Evolutionary conservation across 2,113 vertebrate genomes (phyloP).

Genomic region (Rynchops niger): DNA sequence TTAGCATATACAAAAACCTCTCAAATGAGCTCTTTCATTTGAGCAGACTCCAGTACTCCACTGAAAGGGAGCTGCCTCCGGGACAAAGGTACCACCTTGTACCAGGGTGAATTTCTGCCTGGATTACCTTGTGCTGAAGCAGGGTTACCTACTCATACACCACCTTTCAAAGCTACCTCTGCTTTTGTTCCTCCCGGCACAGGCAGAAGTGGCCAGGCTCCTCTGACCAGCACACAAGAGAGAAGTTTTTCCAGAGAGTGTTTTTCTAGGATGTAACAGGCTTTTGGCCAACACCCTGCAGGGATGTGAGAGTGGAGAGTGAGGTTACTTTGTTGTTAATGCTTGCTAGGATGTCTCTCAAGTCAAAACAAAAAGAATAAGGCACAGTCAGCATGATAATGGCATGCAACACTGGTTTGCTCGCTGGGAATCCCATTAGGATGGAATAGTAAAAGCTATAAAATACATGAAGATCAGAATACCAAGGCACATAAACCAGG

Average conservation of each 20-base stretch:
- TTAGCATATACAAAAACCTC: neutral
- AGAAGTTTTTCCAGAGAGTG: neutral
- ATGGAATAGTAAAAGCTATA: neutral
- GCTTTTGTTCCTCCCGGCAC: neutral
- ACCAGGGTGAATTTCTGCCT: neutral
- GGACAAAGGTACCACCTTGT: neutral
- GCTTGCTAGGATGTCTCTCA: neutral
- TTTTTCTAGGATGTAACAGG: neutral
- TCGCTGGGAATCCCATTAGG: neutral
- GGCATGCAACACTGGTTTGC: neutral
- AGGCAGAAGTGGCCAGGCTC: neutral
- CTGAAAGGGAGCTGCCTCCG: neutral
- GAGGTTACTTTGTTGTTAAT: neutral
- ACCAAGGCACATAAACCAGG: neutral
- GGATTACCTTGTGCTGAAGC: neutral
- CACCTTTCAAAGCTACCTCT: neutral
- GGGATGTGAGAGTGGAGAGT: rapidly evolving
- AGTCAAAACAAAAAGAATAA: neutral
- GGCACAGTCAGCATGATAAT: neutral
- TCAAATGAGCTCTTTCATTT: neutral
- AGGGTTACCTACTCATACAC: neutral
- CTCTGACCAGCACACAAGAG: neutral
- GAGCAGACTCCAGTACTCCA: neutral
- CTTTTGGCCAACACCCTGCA: neutral
- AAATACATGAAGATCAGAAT: neutral